Percentiles rank a stretch among this genome's conserved stretches.
phyloP scores from a whole-genome alignment of 2,113 vertebrate genomes.

The Psettodes erumei region DNA sequence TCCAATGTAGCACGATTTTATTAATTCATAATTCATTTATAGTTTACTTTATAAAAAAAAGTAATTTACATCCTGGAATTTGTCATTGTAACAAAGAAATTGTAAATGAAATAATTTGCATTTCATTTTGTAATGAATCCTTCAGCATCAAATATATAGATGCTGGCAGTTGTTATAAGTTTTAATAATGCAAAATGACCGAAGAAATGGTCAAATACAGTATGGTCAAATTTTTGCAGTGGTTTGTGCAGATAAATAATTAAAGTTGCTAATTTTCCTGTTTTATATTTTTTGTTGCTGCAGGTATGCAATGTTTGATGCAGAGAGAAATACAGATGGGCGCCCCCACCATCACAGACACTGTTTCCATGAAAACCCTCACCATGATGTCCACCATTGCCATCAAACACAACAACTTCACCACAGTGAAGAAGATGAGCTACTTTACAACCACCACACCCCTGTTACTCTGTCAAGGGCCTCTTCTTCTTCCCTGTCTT shows the following conservation, averaged over 20 bases:
- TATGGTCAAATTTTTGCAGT: neutral
- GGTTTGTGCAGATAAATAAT: neutral
- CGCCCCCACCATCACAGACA: constrained; percentile 40
- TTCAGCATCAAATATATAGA: neutral
- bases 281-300: neutral
- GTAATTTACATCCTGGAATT: neutral
- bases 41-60: too few relatives aligned
- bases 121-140: neutral
- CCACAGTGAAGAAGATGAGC: constrained; percentile 61
- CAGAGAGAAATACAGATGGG: constrained; percentile 58
- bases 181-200: neutral
- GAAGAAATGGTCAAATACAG: too few relatives aligned
- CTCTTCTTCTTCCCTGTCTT: constrained; percentile 76
- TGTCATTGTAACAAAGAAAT: neutral
- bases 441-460: constrained; percentile 53
- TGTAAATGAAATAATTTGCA: neutral
- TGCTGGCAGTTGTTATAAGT: neutral
- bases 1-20: too few relatives aligned
- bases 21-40: too few relatives aligned
- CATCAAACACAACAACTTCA: constrained; percentile 35
- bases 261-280: neutral
- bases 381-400: constrained; percentile 17
- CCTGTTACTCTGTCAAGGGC: constrained; percentile 64
- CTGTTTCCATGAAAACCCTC: constrained; percentile 28
- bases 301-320: constrained; percentile 65